phyloP scores from a whole-genome alignment of 2,113 vertebrate genomes.

The Enhydra lutris region DNA sequence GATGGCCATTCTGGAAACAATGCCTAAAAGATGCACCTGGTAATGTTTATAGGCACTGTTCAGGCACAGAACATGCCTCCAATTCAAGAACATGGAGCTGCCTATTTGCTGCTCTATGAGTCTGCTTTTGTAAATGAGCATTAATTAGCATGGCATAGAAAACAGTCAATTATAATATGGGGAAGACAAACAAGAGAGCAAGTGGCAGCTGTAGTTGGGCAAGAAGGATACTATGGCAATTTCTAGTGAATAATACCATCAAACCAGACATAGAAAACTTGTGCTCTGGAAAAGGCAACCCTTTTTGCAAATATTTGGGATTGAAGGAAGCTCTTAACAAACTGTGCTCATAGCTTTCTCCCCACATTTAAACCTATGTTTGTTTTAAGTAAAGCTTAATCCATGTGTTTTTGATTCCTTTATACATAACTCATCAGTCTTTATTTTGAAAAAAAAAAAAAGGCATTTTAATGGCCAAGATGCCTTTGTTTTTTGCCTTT shows the following conservation, averaged over 20 bases:
- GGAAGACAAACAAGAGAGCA: not conserved
- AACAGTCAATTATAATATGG: not conserved
- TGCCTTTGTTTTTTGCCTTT: constrained; percentile 46
- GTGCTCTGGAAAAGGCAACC: not conserved
- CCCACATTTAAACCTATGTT: constrained; percentile 62
- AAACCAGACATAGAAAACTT: constrained; percentile 22
- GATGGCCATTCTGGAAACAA: not conserved
- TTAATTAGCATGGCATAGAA: not conserved
- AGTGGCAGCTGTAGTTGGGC: not conserved
- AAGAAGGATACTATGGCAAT: constrained; percentile 25
- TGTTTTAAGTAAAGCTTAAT: constrained; percentile 73
- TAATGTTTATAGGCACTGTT: not conserved
- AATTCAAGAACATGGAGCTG: not conserved
- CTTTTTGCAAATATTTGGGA: constrained; percentile 68
- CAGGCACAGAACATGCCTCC: not conserved
- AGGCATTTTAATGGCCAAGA: constrained; percentile 28
- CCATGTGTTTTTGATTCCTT: constrained; percentile 74
- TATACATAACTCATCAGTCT: constrained; percentile 57
- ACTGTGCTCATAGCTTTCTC: constrained; percentile 31
- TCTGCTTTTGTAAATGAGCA: not conserved
- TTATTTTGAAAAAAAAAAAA: constrained; percentile 13
- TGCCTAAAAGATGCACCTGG: not conserved
- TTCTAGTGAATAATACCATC: constrained; percentile 7
- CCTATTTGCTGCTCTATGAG: not conserved
- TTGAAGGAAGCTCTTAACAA: constrained; percentile 1